Base-by-base conservation (phyloP, 2,113 vertebrate species). In the Psettodes erumei region DNA sequence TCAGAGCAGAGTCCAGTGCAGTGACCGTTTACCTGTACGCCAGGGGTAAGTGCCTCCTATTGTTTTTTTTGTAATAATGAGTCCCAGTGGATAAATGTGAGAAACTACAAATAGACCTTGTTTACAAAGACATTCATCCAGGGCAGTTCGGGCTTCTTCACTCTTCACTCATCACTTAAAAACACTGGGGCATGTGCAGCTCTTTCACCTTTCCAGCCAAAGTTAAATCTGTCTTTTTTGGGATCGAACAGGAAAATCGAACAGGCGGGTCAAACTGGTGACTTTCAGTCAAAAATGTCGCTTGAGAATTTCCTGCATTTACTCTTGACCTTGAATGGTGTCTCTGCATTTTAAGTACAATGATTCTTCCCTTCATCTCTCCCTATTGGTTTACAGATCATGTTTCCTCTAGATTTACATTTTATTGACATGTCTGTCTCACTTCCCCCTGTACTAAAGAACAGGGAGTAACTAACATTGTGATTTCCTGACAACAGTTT, bases 11-110 rank as follows among this genome's bases (percentile, higher is more conserved):
- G 78, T 96, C 96, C 0, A 83, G 90, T 6, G 70, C 84, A 1
- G 93, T 95, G 74, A 94, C 90, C 0, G 91, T 97, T 43, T 97
- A 96, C 84, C 91, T 96, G 8, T 97, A 96, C 37, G 88, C 92
- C 0, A 94, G 92, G 76, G 95, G 96, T 97, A 76, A 94, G 95
- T 33, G 27, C 30, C 12, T 48, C 16, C 3, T 10, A 13, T 54
- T 38, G 2, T 21, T 38, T n/a, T 42, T 9, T 15, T 27, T n/a
- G 4, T 27, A 47, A 25, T 23, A 28, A 64, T 37, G 8, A 19
- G 13, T 30, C 16, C 51, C 42, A 18, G 12, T 35, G 13, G n/a
- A 51, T 50, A 11, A 16, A 40, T 19, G 16, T 35, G 13, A 59
- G 0, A 0, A 9, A 40, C 51, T 35, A 54, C 21, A 25, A 42